Evolutionary conservation across 1,140 invertebrate species (phyloP).

Genomic region (Callitettix versicolor): DNA sequence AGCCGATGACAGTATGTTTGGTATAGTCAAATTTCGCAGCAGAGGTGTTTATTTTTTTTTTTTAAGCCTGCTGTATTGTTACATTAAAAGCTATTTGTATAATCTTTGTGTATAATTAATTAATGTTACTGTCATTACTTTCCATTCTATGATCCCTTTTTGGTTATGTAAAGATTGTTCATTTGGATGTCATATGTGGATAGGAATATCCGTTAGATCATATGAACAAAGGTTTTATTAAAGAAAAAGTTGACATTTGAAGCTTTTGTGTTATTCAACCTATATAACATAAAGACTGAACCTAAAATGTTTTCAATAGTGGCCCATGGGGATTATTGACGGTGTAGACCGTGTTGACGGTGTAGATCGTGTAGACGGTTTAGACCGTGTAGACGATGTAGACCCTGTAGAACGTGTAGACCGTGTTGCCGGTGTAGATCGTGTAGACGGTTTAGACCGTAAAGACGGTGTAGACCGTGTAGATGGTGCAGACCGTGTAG

Average conservation of each 20-base stretch:
- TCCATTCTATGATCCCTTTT: conserved; percentile 14
- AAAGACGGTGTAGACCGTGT: too few relatives aligned
- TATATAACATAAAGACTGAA: too few relatives aligned
- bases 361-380: too few relatives aligned
- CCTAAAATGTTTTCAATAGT: too few relatives aligned
- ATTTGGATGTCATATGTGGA: conserved; percentile 19
- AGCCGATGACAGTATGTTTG: conserved; percentile 1
- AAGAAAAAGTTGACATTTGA: conserved; percentile 10
- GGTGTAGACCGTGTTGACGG: too few relatives aligned
- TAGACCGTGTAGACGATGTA: too few relatives aligned
- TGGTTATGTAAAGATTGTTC: conserved; percentile 20
- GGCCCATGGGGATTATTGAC: too few relatives aligned
- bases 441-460: too few relatives aligned
- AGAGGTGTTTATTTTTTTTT: conserved; percentile 6
- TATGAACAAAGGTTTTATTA: conserved; percentile 13
- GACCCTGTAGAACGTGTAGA: too few relatives aligned
- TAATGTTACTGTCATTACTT: conserved; percentile 11
- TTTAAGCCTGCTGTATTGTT: not conserved
- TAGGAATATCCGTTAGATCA: conserved; percentile 3
- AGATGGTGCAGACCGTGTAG: too few relatives aligned
- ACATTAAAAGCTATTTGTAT: conserved; percentile 12
- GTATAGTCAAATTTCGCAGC: conserved; percentile 1
- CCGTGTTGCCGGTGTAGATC: too few relatives aligned
- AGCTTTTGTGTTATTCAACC: not conserved
- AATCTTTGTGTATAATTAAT: conserved; percentile 18